Conservation (phyloP, 2,888 invertebrate genomes). For the Endotricha flammealis region DNA sequence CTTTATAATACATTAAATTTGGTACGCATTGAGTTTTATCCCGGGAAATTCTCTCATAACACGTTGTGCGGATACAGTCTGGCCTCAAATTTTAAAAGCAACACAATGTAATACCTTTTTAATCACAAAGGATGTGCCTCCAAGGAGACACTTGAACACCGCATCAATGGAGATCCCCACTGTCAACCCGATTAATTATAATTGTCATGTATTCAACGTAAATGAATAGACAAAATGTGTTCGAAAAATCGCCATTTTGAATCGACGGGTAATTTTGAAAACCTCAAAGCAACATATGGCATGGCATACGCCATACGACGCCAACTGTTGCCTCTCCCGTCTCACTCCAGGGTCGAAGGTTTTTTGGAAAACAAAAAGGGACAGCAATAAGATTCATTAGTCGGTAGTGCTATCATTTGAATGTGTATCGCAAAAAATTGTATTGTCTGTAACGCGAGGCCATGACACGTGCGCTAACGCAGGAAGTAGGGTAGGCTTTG, state of each 20-base stretch:
- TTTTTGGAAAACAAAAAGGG: constrained; percentile 34
- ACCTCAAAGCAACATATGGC: constrained; percentile 75
- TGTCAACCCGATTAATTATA: constrained; percentile 34
- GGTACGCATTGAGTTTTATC: no score
- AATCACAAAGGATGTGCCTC: no score
- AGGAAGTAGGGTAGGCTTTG: constrained; percentile 69
- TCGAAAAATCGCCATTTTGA: constrained; percentile 54
- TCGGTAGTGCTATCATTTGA: constrained; percentile 68
- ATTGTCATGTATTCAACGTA: constrained; percentile 37
- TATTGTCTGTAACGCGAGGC: constrained; percentile 61
- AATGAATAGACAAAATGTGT: constrained; percentile 62
- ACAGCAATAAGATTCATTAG: constrained; percentile 60
- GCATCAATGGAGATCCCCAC: constrained; percentile 8
- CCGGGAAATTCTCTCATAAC: no score
- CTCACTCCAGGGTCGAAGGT: constrained; percentile 31
- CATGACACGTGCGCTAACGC: constrained; percentile 52
- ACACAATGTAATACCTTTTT: no score
- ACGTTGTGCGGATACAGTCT: no score
- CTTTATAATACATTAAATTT: no score
- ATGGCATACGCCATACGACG: constrained; percentile 67
- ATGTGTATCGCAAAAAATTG: constrained; percentile 67
- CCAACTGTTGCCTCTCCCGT: constrained; percentile 64
- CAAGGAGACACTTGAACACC: no score
- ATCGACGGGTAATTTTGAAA: constrained; percentile 66
- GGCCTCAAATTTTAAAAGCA: no score